These are phyloP conservation scores for Notarius quadriscutis DNA, from an alignment of 2,113 vertebrate species.

Conservation along the genomic window DNA sequence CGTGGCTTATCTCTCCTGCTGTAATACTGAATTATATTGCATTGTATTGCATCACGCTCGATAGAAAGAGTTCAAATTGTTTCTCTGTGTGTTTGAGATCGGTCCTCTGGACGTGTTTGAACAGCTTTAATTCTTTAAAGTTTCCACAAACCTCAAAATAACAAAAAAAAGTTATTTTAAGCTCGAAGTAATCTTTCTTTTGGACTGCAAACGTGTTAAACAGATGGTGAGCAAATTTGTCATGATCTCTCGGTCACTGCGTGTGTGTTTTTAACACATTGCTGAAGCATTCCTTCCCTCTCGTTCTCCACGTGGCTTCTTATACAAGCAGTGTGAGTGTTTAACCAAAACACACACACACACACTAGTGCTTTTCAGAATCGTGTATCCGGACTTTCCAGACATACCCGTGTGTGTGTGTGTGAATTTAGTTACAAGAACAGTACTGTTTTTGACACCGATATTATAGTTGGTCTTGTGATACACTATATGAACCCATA, in stretches of 20 bases:
- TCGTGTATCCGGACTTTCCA: not conserved
- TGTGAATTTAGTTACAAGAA: not conserved
- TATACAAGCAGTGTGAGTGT: conserved; percentile 8
- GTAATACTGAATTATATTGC: not conserved
- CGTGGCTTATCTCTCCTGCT: not conserved
- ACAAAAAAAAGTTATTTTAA: too few species aligned
- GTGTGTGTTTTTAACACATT: conserved; percentile 23
- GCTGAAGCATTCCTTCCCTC: not conserved
- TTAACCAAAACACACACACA: conserved; percentile 4
- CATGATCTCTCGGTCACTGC: not conserved
- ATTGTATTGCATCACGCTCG: not conserved
- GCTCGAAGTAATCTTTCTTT: too few species aligned
- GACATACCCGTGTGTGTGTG: not conserved
- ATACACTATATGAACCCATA: not conserved
- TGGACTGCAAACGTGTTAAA: not conserved
- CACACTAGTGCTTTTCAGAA: not conserved
- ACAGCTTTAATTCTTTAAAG: not conserved
- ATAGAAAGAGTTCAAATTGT: not conserved
- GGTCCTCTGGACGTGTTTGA: not conserved
- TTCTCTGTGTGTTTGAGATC: not conserved
- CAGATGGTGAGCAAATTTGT: conserved; percentile 15
- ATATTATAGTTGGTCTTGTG: not conserved
- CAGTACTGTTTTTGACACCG: not conserved
- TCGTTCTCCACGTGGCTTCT: not conserved
- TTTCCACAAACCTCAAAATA: not conserved